Percentiles rank a stretch among this genome's conserved stretches.
These are phyloP conservation scores for Whitmania pigra DNA, from an alignment of 1,140 invertebrate species.

Conservation along the genomic window DNA sequence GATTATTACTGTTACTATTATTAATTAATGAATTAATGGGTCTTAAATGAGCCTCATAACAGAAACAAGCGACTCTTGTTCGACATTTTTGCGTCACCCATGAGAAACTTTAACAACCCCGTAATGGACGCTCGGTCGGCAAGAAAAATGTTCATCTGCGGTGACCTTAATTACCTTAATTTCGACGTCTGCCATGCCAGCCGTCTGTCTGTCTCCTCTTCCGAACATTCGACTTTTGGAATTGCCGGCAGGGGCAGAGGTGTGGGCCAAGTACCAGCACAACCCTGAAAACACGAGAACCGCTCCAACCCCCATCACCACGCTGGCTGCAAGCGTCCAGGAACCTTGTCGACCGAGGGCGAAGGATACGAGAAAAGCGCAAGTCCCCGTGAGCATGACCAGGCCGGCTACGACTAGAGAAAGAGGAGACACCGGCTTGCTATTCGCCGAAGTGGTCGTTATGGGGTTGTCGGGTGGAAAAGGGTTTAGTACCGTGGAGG, in stretches of 20 bases:
- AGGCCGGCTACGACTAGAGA: slow-evolving; percentile 12
- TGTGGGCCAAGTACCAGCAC: slow-evolving; percentile 18
- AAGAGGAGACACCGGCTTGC: neutral
- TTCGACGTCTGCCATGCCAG: too few relatives aligned
- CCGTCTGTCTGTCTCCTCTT: neutral
- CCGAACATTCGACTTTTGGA: neutral
- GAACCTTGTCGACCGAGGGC: slow-evolving; percentile 6
- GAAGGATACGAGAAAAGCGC: slow-evolving; percentile 8
- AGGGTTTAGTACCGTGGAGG: neutral
- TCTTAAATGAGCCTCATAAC: too few relatives aligned
- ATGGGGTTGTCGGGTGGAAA: neutral
- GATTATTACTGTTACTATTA: too few relatives aligned
- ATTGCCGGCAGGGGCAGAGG: neutral
- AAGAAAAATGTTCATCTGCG: too few relatives aligned
- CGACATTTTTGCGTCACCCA: too few relatives aligned
- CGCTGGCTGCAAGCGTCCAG: slow-evolving; percentile 5
- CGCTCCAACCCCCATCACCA: slow-evolving; percentile 17
- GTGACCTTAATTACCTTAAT: too few relatives aligned
- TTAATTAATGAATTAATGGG: too few relatives aligned
- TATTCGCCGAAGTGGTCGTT: neutral
- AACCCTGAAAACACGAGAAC: neutral
- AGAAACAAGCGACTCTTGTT: too few relatives aligned
- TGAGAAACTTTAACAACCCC: too few relatives aligned
- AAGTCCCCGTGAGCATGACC: slow-evolving; percentile 12
- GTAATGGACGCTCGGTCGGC: too few relatives aligned